Base-by-base conservation (phyloP, 2,113 vertebrate genomes). In the Rhynchomys soricoides region DNA sequence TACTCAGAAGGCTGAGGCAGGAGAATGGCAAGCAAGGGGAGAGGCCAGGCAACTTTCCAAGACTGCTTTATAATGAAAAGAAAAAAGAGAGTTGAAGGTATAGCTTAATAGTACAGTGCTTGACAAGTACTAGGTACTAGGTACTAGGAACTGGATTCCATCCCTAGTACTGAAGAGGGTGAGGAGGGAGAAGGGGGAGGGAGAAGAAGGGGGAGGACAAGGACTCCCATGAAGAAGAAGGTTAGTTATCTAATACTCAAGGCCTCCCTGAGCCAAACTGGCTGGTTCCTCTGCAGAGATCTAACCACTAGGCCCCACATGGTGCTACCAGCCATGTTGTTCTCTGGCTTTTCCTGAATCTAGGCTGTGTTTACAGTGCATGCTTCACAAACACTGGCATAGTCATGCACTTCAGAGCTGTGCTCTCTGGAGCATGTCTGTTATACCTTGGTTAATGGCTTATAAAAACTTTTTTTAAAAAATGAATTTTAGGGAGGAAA, bases 221-320 rank as follows among this genome's bases (percentile, higher is more conserved):
- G 17, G 37, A 29, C 15, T 24, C 12, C 15, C 11, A 83, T 26
- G 79, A 83, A 37, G 6, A 64, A 64, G 62, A 29, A 29, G 48
- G 48, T 24, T 34, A 9, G 3, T 43, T 6, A 29, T 31, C n/a
- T 45, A 11, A 31, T 7, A 7, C 50, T 40, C 50, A 1, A 0
- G 1, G 45, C 9, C 40, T 34, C 34, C 29, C 5, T 0, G 3
- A 48, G n/a, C 83, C 1, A 62, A 40, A 5, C 43, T 37, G 1
- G 29, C 34, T 4, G 13, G 43, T 5, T 26, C 64, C 34, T 34
- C 15, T 10, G 55, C 16, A 22, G 37, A 59, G 2, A 15, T 4
- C 90, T 31, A 31, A 22, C 55, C 7, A 73, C 43, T 24, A 7
- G 57, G 0, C 0, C 4, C 7, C 31, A 17, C 4, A 29, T 2